A percentile compares a stretch with the other conserved stretches of the same genome.
phyloP scores from a whole-genome alignment of 2,888 invertebrate species.

The Xanthorhoe designata region DNA sequence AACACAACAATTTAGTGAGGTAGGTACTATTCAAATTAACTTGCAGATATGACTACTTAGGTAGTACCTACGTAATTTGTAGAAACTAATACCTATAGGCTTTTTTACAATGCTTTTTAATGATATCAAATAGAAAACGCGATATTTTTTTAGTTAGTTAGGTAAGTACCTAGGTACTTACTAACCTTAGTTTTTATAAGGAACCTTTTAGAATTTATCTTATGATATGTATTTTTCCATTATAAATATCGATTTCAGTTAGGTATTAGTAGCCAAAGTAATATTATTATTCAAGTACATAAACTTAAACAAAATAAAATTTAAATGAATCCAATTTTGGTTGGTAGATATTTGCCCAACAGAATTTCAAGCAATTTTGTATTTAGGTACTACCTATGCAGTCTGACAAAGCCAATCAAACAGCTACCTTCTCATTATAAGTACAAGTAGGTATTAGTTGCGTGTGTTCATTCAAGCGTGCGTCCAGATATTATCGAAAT shows the following conservation, averaged over 20 bases:
- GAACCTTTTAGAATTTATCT: too few relatives aligned
- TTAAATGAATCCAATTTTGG: not conserved
- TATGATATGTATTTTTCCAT: too few relatives aligned
- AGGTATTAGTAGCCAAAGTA: too few relatives aligned
- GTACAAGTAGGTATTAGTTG: conserved; percentile 45
- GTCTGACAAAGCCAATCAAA: conserved; percentile 34
- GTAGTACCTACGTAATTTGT: not conserved
- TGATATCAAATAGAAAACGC: too few relatives aligned
- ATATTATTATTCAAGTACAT: too few relatives aligned
- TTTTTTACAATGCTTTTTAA: too few relatives aligned
- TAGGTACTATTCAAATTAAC: too few relatives aligned
- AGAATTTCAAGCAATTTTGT: conserved; percentile 16
- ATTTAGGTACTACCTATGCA: conserved; percentile 7
- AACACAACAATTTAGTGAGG: not conserved
- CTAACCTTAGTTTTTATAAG: too few relatives aligned
- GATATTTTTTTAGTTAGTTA: too few relatives aligned
- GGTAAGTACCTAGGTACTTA: too few relatives aligned
- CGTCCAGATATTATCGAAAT: conserved; percentile 57
- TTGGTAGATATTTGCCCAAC: not conserved
- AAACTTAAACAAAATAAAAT: not conserved
- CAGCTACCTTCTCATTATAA: conserved; percentile 36
- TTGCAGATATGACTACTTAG: not conserved
- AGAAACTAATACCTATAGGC: not conserved
- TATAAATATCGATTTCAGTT: too few relatives aligned
- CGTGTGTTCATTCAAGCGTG: conserved; percentile 61